phyloP scores from a whole-genome alignment of 2,888 invertebrate genomes.

The Tinea trinotella region DNA sequence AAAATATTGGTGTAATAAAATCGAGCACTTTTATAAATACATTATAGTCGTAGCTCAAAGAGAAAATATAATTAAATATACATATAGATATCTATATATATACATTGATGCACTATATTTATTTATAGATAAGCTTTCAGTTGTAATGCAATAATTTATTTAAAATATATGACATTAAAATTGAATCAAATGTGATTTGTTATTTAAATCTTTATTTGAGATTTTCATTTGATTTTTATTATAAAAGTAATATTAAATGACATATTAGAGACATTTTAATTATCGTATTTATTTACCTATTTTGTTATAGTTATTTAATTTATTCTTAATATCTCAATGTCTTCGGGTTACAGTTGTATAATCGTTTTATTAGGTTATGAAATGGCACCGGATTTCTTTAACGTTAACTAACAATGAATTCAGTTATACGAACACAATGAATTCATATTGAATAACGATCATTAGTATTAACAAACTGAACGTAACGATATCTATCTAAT shows the following conservation, averaged over 20 bases:
- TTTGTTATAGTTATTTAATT: background rate
- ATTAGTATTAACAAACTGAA: background rate
- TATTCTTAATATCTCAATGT: background rate
- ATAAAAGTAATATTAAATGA: no score
- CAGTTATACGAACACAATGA: slow-evolving; percentile 2
- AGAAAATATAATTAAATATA: no score
- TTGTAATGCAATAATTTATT: no score
- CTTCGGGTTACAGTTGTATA: background rate
- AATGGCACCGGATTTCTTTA: background rate
- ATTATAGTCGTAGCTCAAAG: no score
- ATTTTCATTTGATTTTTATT: background rate
- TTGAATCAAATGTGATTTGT: background rate
- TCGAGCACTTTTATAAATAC: background rate
- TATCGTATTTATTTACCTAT: no score
- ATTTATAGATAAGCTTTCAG: no score
- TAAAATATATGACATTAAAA: background rate
- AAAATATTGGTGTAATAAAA: background rate
- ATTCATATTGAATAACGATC: slow-evolving; percentile 1
- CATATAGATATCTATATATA: background rate
- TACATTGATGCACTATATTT: no score
- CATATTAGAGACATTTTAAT: no score
- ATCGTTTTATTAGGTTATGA: background rate
- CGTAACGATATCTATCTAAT: background rate
- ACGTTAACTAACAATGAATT: slow-evolving; percentile 5
- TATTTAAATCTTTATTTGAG: background rate